Conservation (phyloP, 2,113 vertebrate species). For the Phycodurus eques region DNA sequence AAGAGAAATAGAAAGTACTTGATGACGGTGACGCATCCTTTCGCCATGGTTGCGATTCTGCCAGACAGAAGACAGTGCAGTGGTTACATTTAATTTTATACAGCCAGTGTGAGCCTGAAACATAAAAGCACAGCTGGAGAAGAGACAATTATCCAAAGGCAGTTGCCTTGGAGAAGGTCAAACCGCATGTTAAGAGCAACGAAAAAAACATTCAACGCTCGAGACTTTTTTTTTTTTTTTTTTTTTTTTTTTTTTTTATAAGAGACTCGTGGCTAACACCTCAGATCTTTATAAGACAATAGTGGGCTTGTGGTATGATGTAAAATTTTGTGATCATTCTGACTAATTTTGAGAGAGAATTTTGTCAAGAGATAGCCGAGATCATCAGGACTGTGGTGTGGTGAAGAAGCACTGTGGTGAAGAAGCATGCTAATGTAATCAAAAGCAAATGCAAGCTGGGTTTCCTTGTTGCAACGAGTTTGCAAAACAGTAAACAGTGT, state of each 20-base stretch:
- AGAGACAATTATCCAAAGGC: slow-evolving; percentile 11
- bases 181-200: slow-evolving; percentile 12
- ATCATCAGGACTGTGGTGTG: no score
- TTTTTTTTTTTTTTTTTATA: no score
- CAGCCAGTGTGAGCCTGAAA: neutral
- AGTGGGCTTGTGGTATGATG: slow-evolving; percentile 1
- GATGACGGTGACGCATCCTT: slow-evolving; percentile 85
- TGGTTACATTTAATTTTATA: slow-evolving; percentile 13
- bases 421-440: slow-evolving; percentile 7
- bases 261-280: neutral
- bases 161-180: slow-evolving; percentile 6
- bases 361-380: neutral
- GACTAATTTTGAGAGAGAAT: neutral
- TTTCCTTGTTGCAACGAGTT: slow-evolving; percentile 12
- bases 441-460: neutral
- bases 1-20: slow-evolving; percentile 97
- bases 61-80: slow-evolving; percentile 26
- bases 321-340: neutral
- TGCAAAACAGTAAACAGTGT: neutral
- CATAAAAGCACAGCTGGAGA: slow-evolving; percentile 14
- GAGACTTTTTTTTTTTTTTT: no score
- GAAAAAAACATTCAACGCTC: slow-evolving; percentile 29
- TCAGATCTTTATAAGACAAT: slow-evolving; percentile 19
- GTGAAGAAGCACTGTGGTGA: slow-evolving; percentile 16
- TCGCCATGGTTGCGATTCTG: slow-evolving; percentile 66